Conservation (phyloP, 2,888 invertebrate genomes). For the Eudemis profundana region DNA sequence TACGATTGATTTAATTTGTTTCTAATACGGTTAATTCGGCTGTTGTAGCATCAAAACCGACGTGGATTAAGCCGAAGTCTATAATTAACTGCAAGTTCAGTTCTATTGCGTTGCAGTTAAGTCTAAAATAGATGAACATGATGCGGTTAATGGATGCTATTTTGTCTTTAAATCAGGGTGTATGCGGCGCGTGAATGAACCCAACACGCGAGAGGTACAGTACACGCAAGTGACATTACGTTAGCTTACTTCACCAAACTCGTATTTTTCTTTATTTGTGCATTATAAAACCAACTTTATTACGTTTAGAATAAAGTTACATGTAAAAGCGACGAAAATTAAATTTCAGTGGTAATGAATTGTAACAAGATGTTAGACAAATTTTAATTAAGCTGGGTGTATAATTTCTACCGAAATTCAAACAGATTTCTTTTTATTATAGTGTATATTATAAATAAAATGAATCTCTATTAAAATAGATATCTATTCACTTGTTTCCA, state of each 20-base stretch:
- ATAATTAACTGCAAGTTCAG: background rate
- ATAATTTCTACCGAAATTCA: background rate
- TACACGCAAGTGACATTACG: conserved; percentile 38
- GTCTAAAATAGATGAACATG: conserved; percentile 6
- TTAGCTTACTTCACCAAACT: conserved; percentile 1
- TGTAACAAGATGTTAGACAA: background rate
- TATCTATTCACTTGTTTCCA: too few relatives aligned
- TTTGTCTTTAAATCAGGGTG: background rate
- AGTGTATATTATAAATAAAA: too few relatives aligned
- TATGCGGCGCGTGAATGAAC: conserved; percentile 37
- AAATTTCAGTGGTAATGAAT: background rate
- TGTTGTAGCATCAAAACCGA: background rate
- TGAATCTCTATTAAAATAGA: too few relatives aligned
- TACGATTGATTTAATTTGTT: conserved; percentile 18
- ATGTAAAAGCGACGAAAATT: background rate
- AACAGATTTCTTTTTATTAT: too few relatives aligned
- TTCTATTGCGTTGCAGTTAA: background rate
- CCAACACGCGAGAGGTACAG: conserved; percentile 32
- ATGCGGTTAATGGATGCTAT: background rate
- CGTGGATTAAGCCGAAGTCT: background rate
- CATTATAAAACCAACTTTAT: background rate
- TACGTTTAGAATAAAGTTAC: background rate
- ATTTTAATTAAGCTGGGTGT: background rate
- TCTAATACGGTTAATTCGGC: conserved; percentile 15
- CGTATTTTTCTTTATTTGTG: background rate